Conservation (phyloP, 2,113 vertebrate species). For the Passerina amoena region DNA sequence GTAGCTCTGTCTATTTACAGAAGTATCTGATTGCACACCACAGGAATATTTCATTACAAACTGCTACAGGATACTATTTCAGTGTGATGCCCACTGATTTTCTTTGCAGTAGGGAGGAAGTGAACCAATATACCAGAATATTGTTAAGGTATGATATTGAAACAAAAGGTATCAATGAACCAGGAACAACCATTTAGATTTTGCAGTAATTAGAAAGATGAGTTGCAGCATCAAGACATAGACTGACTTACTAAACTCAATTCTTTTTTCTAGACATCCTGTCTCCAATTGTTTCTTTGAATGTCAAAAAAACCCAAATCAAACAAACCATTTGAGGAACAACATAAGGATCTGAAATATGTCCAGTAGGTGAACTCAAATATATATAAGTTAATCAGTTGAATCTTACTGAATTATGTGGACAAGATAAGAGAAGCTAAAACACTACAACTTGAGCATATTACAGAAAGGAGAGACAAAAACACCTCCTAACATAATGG, state of each 20-base stretch:
- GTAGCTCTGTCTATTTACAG: neutral
- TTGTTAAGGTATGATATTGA: neutral
- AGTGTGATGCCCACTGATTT: neutral
- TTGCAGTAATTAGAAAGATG: neutral
- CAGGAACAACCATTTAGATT: neutral
- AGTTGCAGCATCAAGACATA: neutral
- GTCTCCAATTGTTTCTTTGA: neutral
- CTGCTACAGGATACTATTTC: neutral
- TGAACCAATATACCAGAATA: neutral
- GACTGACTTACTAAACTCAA: neutral
- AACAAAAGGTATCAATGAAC: neutral
- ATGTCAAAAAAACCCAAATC: neutral
- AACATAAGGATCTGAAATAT: neutral
- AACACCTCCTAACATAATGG: neutral
- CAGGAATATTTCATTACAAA: neutral
- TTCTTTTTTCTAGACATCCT: neutral
- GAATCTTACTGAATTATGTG: neutral
- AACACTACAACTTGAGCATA: neutral
- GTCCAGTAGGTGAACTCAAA: neutral
- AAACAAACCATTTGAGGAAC: neutral
- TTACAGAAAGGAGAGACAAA: neutral
- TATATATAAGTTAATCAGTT: neutral
- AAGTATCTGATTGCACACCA: neutral
- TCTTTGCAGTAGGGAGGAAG: neutral
- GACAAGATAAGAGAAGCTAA: neutral